Evolutionary conservation across 2,797 vertebrate genomes (phyloP).

Genomic region (Poecile montanus): DNA sequence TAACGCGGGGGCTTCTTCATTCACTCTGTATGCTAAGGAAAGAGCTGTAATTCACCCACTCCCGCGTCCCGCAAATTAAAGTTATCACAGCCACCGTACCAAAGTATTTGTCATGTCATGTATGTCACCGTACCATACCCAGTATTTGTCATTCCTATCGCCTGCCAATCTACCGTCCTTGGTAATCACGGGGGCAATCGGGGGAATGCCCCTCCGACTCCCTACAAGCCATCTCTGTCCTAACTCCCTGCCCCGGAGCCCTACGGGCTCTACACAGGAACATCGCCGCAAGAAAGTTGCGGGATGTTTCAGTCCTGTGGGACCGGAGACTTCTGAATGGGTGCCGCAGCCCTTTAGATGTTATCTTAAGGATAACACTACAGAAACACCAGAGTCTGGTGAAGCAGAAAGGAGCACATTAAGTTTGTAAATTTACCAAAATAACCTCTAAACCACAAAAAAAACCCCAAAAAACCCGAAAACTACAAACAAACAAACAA

Average conservation of each 20-base stretch:
- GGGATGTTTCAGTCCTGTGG: neutral
- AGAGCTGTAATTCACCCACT: neutral
- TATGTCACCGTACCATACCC: neutral
- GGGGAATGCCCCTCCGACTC: rapidly evolving
- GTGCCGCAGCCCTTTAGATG: neutral
- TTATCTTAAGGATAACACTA: neutral
- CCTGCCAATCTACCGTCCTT: neutral
- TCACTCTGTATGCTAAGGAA: neutral
- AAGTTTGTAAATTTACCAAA: constrained; percentile 1
- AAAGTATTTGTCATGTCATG: neutral
- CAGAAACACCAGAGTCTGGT: neutral
- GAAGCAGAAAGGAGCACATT: constrained; percentile 8
- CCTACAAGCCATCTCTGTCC: neutral
- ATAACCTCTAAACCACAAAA: constrained; percentile 1
- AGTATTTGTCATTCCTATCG: neutral
- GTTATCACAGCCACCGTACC: too few relatives aligned
- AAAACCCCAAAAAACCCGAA: neutral
- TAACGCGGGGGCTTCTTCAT: neutral
- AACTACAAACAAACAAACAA: neutral
- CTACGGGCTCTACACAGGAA: neutral
- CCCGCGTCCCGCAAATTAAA: neutral
- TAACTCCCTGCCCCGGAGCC: neutral
- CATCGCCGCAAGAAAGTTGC: neutral
- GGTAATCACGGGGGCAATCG: neutral
- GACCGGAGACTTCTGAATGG: neutral